Percentiles rank a stretch among this genome's conserved stretches.
phyloP scores from a whole-genome alignment of 2,888 invertebrate genomes.

The Cantharis rufa region DNA sequence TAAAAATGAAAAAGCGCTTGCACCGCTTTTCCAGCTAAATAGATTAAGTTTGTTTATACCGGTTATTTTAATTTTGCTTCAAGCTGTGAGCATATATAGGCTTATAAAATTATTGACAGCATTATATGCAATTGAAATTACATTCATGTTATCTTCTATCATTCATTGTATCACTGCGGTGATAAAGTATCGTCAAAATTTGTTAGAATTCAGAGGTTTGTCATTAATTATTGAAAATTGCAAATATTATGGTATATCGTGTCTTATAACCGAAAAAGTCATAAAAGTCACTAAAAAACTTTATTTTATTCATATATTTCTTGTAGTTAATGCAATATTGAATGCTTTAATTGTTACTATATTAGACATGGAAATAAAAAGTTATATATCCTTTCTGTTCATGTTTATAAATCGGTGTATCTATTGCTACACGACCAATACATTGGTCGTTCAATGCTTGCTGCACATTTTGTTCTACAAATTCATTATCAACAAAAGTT shows the following conservation, averaged over 20 bases:
- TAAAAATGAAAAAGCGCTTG: neutral
- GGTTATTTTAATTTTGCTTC: neutral
- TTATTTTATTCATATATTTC: too few species aligned
- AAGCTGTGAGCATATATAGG: neutral
- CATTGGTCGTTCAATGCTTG: too few species aligned
- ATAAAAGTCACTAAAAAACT: too few species aligned
- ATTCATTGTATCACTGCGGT: neutral
- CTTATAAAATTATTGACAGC: neutral
- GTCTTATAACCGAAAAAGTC: too few species aligned
- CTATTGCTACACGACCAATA: too few species aligned
- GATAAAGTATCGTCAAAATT: neutral
- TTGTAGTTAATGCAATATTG: too few species aligned
- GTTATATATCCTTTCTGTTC: too few species aligned
- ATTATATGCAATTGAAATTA: neutral
- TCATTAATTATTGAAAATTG: neutral
- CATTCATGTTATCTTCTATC: neutral
- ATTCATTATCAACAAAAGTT: too few species aligned
- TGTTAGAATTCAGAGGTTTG: neutral
- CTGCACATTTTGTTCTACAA: too few species aligned
- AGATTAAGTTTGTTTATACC: neutral
- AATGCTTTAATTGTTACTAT: too few species aligned
- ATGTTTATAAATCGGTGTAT: too few species aligned
- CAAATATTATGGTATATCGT: neutral
- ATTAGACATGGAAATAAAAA: too few species aligned
- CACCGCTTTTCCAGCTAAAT: neutral